phyloP scores from a whole-genome alignment of 2,113 vertebrate species.

The Eulemur rufifrons region DNA sequence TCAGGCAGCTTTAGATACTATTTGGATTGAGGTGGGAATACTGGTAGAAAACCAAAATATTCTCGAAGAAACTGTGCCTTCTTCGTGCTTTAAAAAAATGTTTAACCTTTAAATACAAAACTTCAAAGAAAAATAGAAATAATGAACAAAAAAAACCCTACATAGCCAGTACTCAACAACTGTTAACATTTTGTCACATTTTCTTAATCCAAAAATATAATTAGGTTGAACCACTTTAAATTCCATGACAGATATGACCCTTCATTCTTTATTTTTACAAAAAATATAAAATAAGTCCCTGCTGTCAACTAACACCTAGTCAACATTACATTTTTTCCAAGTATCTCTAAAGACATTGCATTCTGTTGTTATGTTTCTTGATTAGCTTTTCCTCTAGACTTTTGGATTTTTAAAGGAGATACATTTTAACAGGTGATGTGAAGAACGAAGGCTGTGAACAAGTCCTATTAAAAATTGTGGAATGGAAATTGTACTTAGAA shows the following conservation, averaged over 20 bases:
- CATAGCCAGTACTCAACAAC: background rate
- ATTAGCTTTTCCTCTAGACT: background rate
- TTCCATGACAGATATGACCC: background rate
- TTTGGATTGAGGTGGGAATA: background rate
- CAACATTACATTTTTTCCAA: background rate
- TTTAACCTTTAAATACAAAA: background rate
- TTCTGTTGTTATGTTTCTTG: background rate
- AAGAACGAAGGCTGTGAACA: background rate
- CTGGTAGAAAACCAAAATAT: background rate
- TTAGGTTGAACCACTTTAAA: background rate
- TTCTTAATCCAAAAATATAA: constrained; percentile 6
- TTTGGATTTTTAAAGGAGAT: background rate
- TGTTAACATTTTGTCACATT: constrained; percentile 15
- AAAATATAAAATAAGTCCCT: background rate
- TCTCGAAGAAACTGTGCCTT: background rate
- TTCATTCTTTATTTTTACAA: background rate
- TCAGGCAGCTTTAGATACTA: background rate
- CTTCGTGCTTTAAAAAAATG: background rate
- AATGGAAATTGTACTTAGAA: background rate
- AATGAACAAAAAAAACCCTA: background rate
- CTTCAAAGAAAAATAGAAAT: background rate
- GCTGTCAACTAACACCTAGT: background rate
- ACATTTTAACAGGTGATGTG: background rate
- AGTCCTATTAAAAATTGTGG: background rate
- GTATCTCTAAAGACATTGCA: background rate